Evolutionary conservation across 2,888 invertebrate genomes (phyloP).

Genomic region (Chloroclysta siterata): DNA sequence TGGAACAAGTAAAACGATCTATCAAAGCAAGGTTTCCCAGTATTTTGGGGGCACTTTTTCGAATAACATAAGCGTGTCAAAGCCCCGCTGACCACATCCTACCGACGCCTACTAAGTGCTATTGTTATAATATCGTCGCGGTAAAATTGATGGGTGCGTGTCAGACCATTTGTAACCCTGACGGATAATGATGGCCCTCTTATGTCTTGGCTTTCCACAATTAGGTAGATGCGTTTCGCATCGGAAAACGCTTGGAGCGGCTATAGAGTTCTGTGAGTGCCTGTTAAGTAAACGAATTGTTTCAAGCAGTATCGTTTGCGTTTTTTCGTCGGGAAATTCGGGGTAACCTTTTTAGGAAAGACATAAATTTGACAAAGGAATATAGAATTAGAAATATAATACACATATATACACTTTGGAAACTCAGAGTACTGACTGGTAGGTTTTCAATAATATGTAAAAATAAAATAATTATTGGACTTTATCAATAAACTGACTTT

Average conservation of each 20-base stretch:
- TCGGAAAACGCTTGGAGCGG: conserved; percentile 40
- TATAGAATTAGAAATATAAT: too few relatives aligned
- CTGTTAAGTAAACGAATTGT: conserved; percentile 39
- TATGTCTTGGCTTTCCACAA: conserved; percentile 47
- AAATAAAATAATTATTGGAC: too few relatives aligned
- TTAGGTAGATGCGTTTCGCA: conserved; percentile 44
- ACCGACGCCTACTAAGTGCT: conserved; percentile 26
- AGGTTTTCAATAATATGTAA: too few relatives aligned
- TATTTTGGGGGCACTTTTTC: neutral
- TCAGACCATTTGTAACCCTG: conserved; percentile 43
- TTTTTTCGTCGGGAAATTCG: conserved; percentile 1
- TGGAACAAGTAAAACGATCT: neutral
- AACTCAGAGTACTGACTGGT: too few relatives aligned
- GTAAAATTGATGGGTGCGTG: conserved; percentile 43
- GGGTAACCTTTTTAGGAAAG: neutral
- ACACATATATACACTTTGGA: too few relatives aligned
- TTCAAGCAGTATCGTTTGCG: conserved; percentile 34
- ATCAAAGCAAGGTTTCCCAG: neutral
- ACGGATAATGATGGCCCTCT: conserved; percentile 46
- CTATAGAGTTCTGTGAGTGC: conserved; percentile 35
- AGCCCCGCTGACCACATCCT: conserved; percentile 25
- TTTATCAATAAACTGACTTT: too few relatives aligned
- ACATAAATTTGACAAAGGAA: too few relatives aligned
- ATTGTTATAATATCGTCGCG: conserved; percentile 43
- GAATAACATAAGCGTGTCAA: neutral